Evolutionary conservation across 1,140 invertebrate species (phyloP), one percentile per base, ranked within the genome.

Genomic region (Lordiphosa clarofinis): DNA sequence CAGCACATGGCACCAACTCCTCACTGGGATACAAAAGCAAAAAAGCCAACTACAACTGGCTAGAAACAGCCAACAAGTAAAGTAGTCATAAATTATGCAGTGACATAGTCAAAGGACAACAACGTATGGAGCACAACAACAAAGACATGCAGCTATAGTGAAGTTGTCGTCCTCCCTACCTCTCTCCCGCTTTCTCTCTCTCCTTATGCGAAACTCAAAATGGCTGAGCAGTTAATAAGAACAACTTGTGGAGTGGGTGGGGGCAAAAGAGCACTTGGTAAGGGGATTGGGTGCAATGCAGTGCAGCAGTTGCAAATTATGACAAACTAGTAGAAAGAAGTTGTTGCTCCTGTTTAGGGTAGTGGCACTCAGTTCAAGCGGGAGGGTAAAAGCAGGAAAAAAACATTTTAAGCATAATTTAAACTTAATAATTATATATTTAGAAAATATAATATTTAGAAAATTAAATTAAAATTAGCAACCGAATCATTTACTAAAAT

Each of bases 51-150:
- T 52, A 61, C 50, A 67, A 43, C 63, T 53, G 49, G 43, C 28
- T 37, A 59, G 55, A 68, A 48, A 52, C 56, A 60, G 65, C 53
- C 38, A 64, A 52, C 64, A 76, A 79, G 58, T 73, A 81, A 46
- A 82, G 76, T 64, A 84, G 76, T 82, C 76, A 82, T 82, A 82
- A 82, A 82, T 82, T 82, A 82, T 82, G 78, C 78, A 82, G 76
- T 68, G 78, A 82, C 72, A 82, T 64, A 76, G 76, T 73, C 76
- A 75, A 84, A 82, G 72, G 78, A 82, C 76, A 82, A 72, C 67
- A 57, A 55, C 56, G 21, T 21, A 21, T 21, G 21, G 21, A 21
- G 21, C 21, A 82, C 76, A 82, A 72, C 67, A 57, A 55, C 56
- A 79, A 57, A 53, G 56, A 71, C 52, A 55, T 64, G 70, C 75